phyloP scores from a whole-genome alignment of 2,797 vertebrate genomes.

The Spinibarbus caldwelli region DNA sequence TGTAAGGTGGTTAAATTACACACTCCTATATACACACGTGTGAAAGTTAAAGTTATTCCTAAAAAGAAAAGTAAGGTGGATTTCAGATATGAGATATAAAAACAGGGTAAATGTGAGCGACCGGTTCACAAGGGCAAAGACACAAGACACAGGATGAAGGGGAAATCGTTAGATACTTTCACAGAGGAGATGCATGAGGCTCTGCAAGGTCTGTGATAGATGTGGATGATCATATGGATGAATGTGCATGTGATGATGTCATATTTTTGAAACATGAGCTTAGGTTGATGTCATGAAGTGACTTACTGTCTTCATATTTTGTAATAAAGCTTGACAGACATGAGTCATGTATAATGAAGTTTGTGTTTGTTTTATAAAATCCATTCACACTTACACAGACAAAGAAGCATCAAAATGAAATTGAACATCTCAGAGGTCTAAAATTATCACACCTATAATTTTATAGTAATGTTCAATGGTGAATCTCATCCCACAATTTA shows the following conservation, averaged over 20 bases:
- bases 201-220: constrained; percentile 75
- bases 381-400: background rate
- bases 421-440: too few species aligned
- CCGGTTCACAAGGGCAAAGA: constrained; percentile 76
- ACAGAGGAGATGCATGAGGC: constrained; percentile 81
- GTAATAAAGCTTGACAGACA: background rate
- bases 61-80: background rate
- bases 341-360: background rate
- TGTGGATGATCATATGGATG: background rate
- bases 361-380: background rate
- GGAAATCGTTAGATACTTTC: constrained; percentile 80
- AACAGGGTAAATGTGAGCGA: constrained; percentile 71
- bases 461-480: too few species aligned
- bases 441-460: too few species aligned
- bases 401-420: background rate
- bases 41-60: background rate
- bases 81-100: constrained; percentile 77
- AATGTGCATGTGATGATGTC: background rate
- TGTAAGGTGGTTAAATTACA: background rate
- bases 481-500: background rate
- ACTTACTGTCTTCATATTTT: background rate
- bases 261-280: background rate
- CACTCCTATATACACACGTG: background rate
- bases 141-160: constrained; percentile 76
- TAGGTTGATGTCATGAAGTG: background rate